These are phyloP conservation scores for Patella caerulea DNA, from an alignment of 2,888 invertebrate genomes.

Conservation along the genomic window DNA sequence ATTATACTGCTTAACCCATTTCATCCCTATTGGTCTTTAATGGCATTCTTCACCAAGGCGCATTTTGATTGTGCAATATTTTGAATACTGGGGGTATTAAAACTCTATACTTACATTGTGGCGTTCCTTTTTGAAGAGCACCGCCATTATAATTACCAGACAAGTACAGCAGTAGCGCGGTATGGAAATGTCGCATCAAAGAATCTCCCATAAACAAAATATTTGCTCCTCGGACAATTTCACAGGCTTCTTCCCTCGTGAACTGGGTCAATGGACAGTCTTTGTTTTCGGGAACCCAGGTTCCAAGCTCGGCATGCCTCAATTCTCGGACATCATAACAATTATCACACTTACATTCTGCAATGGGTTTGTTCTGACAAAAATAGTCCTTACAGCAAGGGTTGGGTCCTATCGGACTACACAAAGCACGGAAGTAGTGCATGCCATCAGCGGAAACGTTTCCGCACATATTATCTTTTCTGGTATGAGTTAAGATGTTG, in stretches of 20 bases:
- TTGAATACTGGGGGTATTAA: too few species aligned
- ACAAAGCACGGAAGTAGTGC: not conserved
- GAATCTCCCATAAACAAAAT: slow-evolving; percentile 1
- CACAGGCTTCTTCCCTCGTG: not conserved
- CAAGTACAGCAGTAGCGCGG: not conserved
- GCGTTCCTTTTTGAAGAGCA: not conserved
- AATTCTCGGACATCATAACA: not conserved
- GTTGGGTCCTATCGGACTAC: not conserved
- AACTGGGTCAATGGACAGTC: slow-evolving; percentile 2
- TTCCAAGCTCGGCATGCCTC: slow-evolving; percentile 7
- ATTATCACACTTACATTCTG: not conserved
- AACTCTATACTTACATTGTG: not conserved
- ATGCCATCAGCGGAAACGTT: not conserved
- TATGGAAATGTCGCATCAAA: not conserved
- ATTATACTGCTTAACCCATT: too few species aligned
- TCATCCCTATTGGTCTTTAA: too few species aligned
- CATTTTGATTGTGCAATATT: too few species aligned
- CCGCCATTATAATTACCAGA: slow-evolving; percentile 2
- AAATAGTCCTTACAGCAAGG: not conserved
- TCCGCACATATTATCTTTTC: not conserved
- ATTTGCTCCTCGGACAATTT: not conserved
- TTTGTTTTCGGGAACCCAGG: not conserved
- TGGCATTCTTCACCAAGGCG: too few species aligned
- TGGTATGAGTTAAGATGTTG: not conserved
- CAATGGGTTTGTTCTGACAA: not conserved